A percentile compares a stretch with the other conserved stretches of the same genome.
These are phyloP conservation scores for Acinonyx jubatus DNA, from an alignment of 2,113 vertebrate genomes.

Conservation along the genomic window DNA sequence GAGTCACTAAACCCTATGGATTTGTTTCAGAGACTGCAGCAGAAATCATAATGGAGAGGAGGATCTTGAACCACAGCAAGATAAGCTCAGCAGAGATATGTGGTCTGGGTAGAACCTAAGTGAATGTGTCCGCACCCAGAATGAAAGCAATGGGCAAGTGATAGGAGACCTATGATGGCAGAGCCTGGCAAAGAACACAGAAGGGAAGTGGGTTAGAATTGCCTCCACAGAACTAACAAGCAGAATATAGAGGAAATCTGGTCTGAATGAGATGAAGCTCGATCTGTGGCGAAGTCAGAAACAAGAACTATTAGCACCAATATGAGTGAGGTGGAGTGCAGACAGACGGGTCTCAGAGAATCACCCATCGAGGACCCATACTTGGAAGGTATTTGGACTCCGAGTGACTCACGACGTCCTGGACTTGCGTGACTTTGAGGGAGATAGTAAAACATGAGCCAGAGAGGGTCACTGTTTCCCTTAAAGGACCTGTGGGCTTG, in stretches of 20 bases:
- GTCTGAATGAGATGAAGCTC: not conserved
- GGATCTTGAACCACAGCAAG: not conserved
- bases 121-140: too few species aligned
- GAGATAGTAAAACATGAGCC: not conserved
- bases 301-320: not conserved
- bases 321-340: not conserved
- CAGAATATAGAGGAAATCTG: not conserved
- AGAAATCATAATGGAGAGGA: not conserved
- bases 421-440: not conserved
- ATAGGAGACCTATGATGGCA: not conserved
- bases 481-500: not conserved
- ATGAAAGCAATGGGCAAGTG: too few species aligned
- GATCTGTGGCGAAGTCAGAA: not conserved
- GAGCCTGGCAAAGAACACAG: not conserved
- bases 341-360: not conserved
- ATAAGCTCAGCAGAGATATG: not conserved
- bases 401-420: not conserved
- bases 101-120: not conserved
- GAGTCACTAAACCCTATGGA: too few species aligned
- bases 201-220: too few species aligned
- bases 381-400: not conserved
- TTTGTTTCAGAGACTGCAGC: not conserved
- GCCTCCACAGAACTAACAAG: not conserved
- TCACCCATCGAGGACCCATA: accelerated
- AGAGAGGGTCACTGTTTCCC: not conserved